phyloP scores from a whole-genome alignment of 37 sponge, comb jelly and placozoan genomes.

The Ephydatia muelleri region DNA sequence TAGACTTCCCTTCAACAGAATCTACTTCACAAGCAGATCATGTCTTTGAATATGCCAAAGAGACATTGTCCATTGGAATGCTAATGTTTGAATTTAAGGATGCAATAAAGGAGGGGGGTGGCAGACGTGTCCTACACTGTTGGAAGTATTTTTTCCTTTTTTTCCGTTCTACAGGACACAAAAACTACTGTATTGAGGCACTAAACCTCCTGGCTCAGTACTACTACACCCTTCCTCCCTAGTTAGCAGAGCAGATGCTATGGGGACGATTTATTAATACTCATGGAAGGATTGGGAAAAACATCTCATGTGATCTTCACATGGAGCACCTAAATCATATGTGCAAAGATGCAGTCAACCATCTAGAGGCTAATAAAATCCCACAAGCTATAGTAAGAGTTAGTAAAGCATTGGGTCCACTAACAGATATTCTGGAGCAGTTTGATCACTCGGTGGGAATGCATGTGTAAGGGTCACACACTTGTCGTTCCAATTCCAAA shows the following conservation, averaged over 20 bases:
- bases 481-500: background rate
- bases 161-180: slow-evolving; percentile 10
- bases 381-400: slow-evolving; percentile 11
- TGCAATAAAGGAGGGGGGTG: slow-evolving; percentile 54
- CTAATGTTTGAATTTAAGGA: slow-evolving; percentile 31
- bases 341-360: slow-evolving; percentile 11
- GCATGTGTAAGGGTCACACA: background rate
- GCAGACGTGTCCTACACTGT: slow-evolving; percentile 26
- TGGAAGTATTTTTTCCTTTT: slow-evolving; percentile 40
- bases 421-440: too few species aligned
- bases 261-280: slow-evolving; percentile 37
- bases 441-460: slow-evolving; percentile 10
- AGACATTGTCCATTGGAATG: slow-evolving; percentile 22
- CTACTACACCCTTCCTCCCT: too few species aligned
- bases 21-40: slow-evolving; percentile 6
- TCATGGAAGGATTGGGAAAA: slow-evolving; percentile 19
- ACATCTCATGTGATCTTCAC: slow-evolving; percentile 41
- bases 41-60: slow-evolving; percentile 36
- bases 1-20: background rate
- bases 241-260: too few species aligned
- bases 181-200: too few species aligned
- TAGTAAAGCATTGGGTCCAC: too few species aligned
- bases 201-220: too few species aligned
- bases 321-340: slow-evolving; percentile 51
- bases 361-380: slow-evolving; percentile 41